A percentile compares a stretch with the other conserved stretches of the same genome.
Conservation (phyloP, 2,888 invertebrate genomes). For the Cerceris ruficornis region DNA sequence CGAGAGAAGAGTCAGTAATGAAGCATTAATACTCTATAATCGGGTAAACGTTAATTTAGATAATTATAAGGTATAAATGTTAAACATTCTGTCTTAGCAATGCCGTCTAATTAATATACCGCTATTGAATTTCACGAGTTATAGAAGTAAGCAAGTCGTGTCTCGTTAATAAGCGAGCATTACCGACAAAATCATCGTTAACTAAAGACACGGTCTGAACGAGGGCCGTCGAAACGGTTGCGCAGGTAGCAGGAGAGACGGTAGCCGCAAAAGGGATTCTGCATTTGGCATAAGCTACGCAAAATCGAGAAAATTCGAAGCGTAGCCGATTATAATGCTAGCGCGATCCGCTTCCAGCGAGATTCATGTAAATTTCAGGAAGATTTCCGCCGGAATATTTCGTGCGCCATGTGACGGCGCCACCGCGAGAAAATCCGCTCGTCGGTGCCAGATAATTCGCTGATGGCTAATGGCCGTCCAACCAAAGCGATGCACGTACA, state of each 20-base stretch:
- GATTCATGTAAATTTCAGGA: slow-evolving; percentile 68
- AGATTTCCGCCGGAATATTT: slow-evolving; percentile 58
- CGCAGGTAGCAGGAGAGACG: not conserved
- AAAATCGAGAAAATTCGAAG: slow-evolving; percentile 38
- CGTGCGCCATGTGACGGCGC: slow-evolving; percentile 32
- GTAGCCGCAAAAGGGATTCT: not conserved
- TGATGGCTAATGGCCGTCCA: slow-evolving; percentile 67
- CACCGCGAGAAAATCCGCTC: slow-evolving; percentile 65
- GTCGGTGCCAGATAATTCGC: slow-evolving; percentile 61
- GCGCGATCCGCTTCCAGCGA: slow-evolving; percentile 42
- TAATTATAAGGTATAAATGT: too few relatives aligned
- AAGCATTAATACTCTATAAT: too few relatives aligned
- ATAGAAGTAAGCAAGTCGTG: not conserved
- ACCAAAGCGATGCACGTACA: slow-evolving; percentile 51
- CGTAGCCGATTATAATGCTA: slow-evolving; percentile 47
- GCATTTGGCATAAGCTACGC: not conserved
- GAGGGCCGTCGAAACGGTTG: not conserved
- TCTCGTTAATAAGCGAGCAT: not conserved
- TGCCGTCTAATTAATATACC: slow-evolving; percentile 9
- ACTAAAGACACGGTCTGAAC: not conserved
- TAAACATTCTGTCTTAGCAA: not conserved
- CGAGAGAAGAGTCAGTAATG: too few relatives aligned
- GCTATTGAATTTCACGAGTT: slow-evolving; percentile 10
- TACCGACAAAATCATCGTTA: slow-evolving; percentile 7
- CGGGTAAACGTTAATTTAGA: too few relatives aligned